Evolutionary conservation across 2,888 invertebrate genomes (phyloP).

Genomic region (Anthophora plumipes): DNA sequence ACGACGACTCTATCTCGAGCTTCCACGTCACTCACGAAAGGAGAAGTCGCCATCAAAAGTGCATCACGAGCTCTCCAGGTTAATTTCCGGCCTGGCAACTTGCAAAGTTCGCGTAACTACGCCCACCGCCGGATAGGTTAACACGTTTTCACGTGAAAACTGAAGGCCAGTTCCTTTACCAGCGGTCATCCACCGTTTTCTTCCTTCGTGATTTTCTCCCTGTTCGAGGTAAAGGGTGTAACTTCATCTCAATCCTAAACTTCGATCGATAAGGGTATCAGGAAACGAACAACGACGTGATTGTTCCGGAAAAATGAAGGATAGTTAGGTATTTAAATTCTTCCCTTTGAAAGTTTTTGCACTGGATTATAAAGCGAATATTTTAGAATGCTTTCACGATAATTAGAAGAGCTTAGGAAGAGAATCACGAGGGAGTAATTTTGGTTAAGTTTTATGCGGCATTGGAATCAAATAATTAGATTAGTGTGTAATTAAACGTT

Average conservation of each 20-base stretch:
- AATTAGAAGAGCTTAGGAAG: too few relatives aligned
- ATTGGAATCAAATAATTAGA: neutral
- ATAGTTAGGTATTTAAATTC: neutral
- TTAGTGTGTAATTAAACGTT: too few relatives aligned
- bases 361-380: too few relatives aligned
- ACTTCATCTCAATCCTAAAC: neutral
- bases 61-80: slow-evolving; percentile 47
- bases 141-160: neutral
- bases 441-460: neutral
- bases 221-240: too few relatives aligned
- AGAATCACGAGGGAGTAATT: too few relatives aligned
- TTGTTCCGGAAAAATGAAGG: neutral
- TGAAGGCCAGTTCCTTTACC: neutral
- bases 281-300: neutral
- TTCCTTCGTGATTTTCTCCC: neutral
- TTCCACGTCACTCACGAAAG: slow-evolving; percentile 14
- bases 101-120: slow-evolving; percentile 12
- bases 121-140: neutral
- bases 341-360: too few relatives aligned
- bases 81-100: slow-evolving; percentile 51
- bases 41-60: slow-evolving; percentile 19
- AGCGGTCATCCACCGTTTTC: neutral
- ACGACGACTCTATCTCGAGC: slow-evolving; percentile 13
- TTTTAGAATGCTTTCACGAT: too few relatives aligned
- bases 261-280: neutral